Percentiles rank a stretch among this genome's conserved stretches.
These are phyloP conservation scores for Pharmacophagus antenor DNA, from an alignment of 2,888 invertebrate genomes.

Conservation along the genomic window DNA sequence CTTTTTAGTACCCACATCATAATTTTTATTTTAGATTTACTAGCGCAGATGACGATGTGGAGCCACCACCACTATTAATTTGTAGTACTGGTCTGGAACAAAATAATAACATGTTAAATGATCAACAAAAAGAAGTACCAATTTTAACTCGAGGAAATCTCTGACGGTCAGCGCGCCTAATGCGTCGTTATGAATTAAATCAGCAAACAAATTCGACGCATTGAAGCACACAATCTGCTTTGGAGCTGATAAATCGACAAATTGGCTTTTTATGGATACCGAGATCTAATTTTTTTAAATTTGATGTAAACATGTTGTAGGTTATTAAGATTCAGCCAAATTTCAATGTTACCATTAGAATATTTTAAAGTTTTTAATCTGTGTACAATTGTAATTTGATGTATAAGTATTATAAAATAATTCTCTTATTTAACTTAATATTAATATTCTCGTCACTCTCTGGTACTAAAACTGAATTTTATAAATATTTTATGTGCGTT, in stretches of 20 bases:
- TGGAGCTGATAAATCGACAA: conserved; percentile 28
- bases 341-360: conserved; percentile 14
- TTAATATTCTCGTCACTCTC: neutral
- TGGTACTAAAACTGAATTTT: neutral
- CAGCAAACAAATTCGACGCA: conserved; percentile 1
- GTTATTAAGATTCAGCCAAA: conserved; percentile 4
- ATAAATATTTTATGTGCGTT: neutral
- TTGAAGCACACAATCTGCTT: conserved; percentile 11
- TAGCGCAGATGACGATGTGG: conserved; percentile 63
- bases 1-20: neutral
- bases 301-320: neutral
- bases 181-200: conserved; percentile 17
- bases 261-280: conserved; percentile 33
- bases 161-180: conserved; percentile 42
- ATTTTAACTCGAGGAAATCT: conserved; percentile 42
- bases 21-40: conserved; percentile 54
- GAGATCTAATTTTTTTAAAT: conserved; percentile 31
- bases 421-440: neutral
- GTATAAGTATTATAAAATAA: neutral
- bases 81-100: conserved; percentile 59
- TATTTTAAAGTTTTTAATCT: neutral
- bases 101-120: conserved; percentile 58
- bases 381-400: neutral
- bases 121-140: conserved; percentile 45
- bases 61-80: conserved; percentile 64